Conservation (phyloP, 1,140 invertebrate species). For the Drosophila pseudoananassae region DNA sequence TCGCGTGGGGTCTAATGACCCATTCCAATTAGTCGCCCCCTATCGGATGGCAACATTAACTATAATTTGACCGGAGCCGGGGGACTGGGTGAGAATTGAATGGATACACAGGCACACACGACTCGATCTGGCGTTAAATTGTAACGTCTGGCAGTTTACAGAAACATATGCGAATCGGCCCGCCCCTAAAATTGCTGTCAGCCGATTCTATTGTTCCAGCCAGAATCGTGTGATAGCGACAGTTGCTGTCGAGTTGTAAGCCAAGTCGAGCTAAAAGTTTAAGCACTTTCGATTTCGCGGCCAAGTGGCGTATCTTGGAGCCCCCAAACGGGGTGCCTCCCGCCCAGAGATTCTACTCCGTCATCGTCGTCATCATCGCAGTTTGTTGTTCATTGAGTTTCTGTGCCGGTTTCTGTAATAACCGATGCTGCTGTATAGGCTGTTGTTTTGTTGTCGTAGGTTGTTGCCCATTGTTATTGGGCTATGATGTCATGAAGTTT, state of each 20-base stretch:
- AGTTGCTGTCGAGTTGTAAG: conserved; percentile 17
- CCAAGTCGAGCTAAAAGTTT: conserved; percentile 40
- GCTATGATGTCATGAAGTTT: conserved; percentile 68
- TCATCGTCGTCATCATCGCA: conserved; percentile 38
- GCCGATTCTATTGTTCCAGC: conserved; percentile 56
- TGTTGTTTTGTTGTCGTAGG: conserved; percentile 65
- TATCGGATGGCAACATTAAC: conserved; percentile 21
- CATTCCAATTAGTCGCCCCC: conserved; percentile 34
- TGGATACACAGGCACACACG: conserved; percentile 13
- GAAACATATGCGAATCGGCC: conserved; percentile 45
- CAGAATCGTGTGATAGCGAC: conserved; percentile 29
- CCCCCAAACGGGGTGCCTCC: neutral
- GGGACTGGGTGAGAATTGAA: conserved; percentile 57
- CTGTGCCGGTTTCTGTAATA: conserved; percentile 43
- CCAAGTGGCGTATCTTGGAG: conserved; percentile 27
- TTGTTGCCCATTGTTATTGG: conserved; percentile 51
- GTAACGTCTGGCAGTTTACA: conserved; percentile 59
- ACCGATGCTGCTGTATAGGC: conserved; percentile 12
- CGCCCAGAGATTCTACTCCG: conserved; percentile 21
- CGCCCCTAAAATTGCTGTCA: conserved; percentile 58
- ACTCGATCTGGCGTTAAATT: conserved; percentile 67
- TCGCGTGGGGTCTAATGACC: conserved; percentile 44
- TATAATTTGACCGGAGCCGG: conserved; percentile 23
- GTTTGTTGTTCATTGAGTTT: conserved; percentile 35
- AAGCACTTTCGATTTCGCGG: conserved; percentile 66